Base-by-base conservation (phyloP, 2,888 invertebrate genomes). In the Frankliniella intonsa region DNA sequence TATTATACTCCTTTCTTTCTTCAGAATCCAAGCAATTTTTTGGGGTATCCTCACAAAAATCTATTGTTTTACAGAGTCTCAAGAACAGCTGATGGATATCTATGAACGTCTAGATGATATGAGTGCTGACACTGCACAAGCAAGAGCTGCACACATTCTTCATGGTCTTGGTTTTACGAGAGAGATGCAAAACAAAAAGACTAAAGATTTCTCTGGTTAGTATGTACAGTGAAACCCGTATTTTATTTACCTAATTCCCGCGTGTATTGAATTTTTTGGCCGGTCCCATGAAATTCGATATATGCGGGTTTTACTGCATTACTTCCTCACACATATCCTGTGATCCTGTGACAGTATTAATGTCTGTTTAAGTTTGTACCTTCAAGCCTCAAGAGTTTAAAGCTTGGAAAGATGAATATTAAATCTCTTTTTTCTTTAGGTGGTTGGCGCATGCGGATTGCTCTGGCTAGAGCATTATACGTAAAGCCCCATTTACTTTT, bases 361-460 rank as follows among this genome's bases (percentile, higher is more conserved):
- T 55, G 82, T 81, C 62, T 81, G 19, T 62, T 55, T 82, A 27
- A 27, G 19, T 50, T 50, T 82, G 50, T 1, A n/a, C 5, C 22
- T 80, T 22, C 69, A 25, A 81, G 8, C 25, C 0, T 0, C 22
- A 19, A 38, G 50, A 82, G 38, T 62, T 65, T n/a, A 17, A n/a
- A 38, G 55, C 19, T 80, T 62, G 38, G 19, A 38, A 8, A 49
- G 49, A n/a, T 38, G 38, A 38, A 38, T 5, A 38, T 3, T 49
- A 50, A 19, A 19, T 82, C n/a, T 22, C 79, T n/a, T 12, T 27
- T 27, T 81, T 50, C 25, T 22, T 50, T 90, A 85, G 92, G 93
- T 86, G 99, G 99, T 80, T 99, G 99, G 99, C 92, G 99, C 84
- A 99, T 99, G 99, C 93, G 99, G 87, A 98, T 99, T 8, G 99